Conservation (phyloP, 2,113 vertebrate genomes). For the Lasiurus borealis region DNA sequence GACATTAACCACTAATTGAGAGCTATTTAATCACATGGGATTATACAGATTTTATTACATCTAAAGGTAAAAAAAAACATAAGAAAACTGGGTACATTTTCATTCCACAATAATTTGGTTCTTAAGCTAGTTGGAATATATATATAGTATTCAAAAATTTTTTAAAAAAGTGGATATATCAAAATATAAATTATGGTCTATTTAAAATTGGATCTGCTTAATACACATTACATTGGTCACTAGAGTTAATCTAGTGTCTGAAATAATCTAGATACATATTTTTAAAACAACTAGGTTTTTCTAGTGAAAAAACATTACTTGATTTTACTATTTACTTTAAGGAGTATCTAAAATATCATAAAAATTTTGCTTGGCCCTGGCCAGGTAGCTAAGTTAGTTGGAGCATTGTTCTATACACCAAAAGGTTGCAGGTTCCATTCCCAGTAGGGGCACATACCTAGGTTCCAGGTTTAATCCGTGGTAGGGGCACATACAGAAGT, state of each 20-base stretch:
- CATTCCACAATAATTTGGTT: constrained; percentile 48
- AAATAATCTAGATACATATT: background rate
- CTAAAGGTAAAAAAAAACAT: constrained; percentile 10
- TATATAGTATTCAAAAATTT: background rate
- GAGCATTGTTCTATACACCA: background rate
- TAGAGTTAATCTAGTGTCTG: background rate
- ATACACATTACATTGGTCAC: background rate
- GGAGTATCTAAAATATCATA: constrained; percentile 44
- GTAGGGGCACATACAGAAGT: background rate
- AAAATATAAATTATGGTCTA: constrained; percentile 29
- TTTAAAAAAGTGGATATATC: background rate
- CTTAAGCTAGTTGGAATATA: background rate
- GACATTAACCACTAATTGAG: background rate
- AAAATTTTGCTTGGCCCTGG: background rate
- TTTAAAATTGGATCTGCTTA: constrained; percentile 25
- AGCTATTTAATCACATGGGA: constrained; percentile 1
- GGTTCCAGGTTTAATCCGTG: background rate
- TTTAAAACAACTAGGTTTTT: constrained; percentile 35
- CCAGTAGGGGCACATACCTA: background rate
- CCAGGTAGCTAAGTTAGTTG: background rate
- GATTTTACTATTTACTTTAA: constrained; percentile 50
- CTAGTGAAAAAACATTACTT: constrained; percentile 15
- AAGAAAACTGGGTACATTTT: constrained; percentile 48
- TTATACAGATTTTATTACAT: constrained; percentile 3
- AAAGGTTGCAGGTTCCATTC: background rate